Evolutionary conservation across 2,113 vertebrate species (phyloP).

Genomic region (Myotis yumanensis): DNA sequence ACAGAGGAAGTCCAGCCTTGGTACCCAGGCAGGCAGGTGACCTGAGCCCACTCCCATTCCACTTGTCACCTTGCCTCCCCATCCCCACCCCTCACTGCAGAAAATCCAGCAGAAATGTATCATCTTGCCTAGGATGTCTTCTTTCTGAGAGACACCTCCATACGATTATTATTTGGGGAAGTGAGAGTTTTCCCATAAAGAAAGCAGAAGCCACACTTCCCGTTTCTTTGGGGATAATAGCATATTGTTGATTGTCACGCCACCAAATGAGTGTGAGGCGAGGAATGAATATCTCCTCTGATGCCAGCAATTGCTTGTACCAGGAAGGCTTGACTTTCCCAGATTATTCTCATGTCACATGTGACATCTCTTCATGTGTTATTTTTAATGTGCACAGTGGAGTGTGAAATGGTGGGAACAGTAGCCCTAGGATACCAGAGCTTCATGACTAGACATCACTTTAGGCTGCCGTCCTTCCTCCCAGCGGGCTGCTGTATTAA

Average conservation of each 20-base stretch:
- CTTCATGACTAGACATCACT: slow-evolving; percentile 42
- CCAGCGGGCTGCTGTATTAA: slow-evolving; percentile 57
- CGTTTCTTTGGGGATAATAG: neutral
- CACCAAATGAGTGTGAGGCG: neutral
- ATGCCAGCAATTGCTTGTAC: neutral
- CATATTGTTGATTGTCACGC: neutral
- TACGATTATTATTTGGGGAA: neutral
- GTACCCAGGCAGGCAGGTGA: neutral
- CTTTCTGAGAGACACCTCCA: neutral
- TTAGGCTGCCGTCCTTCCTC: neutral
- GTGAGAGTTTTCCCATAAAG: slow-evolving; percentile 14
- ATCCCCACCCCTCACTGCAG: neutral
- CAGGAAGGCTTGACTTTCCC: neutral
- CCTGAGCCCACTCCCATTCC: neutral
- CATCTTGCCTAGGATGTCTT: neutral
- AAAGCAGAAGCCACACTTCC: neutral
- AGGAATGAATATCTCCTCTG: neutral
- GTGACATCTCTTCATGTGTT: neutral
- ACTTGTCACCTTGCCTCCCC: neutral
- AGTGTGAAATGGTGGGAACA: slow-evolving; percentile 24
- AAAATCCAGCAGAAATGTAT: neutral
- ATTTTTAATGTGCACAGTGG: slow-evolving; percentile 38
- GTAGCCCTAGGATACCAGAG: slow-evolving; percentile 58
- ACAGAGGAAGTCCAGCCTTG: neutral
- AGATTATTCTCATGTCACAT: slow-evolving; percentile 23